These are phyloP conservation scores for Antedon mediterranea DNA, from an alignment of 53 echinoderm and acorn worm genomes.

Conservation along the genomic window DNA sequence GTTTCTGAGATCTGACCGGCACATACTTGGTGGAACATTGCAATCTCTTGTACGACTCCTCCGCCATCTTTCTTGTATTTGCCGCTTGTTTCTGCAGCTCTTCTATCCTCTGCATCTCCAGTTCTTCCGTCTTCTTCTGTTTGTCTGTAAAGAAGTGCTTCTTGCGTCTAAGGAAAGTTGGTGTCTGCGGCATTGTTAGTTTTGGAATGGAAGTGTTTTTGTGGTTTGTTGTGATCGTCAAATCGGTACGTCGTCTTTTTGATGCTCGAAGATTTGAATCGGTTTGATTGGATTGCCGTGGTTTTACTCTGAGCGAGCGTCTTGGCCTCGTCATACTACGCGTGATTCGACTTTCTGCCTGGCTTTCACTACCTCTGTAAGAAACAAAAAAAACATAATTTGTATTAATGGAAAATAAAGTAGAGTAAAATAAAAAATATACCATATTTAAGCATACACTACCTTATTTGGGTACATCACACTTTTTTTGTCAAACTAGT, in stretches of 20 bases:
- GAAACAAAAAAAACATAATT: no score
- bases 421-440: no score
- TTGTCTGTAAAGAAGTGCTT: background rate
- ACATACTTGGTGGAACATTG: conserved; percentile 35
- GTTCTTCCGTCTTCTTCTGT: conserved; percentile 43
- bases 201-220: conserved; percentile 16
- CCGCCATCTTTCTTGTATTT: conserved; percentile 37
- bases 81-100: conserved; percentile 32
- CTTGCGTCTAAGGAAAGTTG: conserved; percentile 32
- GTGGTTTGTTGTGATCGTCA: background rate
- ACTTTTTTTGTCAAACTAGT: no score
- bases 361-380: background rate
- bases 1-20: conserved; percentile 18
- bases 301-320: conserved; percentile 10
- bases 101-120: conserved; percentile 63
- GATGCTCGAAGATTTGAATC: background rate
- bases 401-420: no score
- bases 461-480: no score
- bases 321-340: background rate
- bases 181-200: conserved; percentile 38
- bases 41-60: conserved; percentile 46
- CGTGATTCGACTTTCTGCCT: background rate
- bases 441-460: no score
- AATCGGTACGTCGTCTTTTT: conserved; percentile 7
- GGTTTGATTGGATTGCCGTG: background rate